Base-by-base conservation (phyloP, 2,797 vertebrate species). In the Apogon hyalosoma region DNA sequence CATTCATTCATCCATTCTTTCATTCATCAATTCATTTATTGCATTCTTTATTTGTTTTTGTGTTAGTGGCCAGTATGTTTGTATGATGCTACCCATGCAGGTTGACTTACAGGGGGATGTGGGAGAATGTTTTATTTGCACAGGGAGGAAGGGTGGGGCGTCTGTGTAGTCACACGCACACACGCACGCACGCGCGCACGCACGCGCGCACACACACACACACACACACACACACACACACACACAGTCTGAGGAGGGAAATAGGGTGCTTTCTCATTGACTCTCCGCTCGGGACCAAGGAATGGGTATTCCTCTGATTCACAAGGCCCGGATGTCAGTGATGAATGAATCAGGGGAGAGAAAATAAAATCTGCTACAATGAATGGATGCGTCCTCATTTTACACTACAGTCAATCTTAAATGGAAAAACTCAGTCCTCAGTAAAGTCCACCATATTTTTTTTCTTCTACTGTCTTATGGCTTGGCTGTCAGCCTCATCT, bases 61-160 rank as follows among this genome's bases (percentile, higher is more conserved):
- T 72, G 52, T 80, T 67, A 71, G 63, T 71, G 63, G 43, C 2
- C 45, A 46, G 36, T 68, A 31, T 47, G 8, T 64, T 36, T 55
- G 49, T 75, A 52, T 73, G 80, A 87, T 82, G 83, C 62, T 86
- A 85, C 88, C 81, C 82, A 64, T 68, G 59, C 16, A 16, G 40
- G 63, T 50, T 31, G 12, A 9, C 42, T 16, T 53, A 14, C 51
- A 11, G 41, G 36, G 63, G 50, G 63, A 16, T 77, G 46, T 65
- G 74, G 60, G 68, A 55, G 63, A 66, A 80, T 77, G 64, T 36
- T 64, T n/a, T 41, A 77, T 60, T 53, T 50, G 58, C 59, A 51
- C 24, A 36, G 38, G 47, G 33, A 69, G 40, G 46, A 38, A 74
- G 76, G 79, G 65, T 47, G 67, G 62, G 69, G 69, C 71, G 45